Percentiles rank a stretch among this genome's conserved stretches.
These are phyloP conservation scores for Mechanitis messenoides DNA, from an alignment of 2,888 invertebrate genomes.

Conservation along the genomic window DNA sequence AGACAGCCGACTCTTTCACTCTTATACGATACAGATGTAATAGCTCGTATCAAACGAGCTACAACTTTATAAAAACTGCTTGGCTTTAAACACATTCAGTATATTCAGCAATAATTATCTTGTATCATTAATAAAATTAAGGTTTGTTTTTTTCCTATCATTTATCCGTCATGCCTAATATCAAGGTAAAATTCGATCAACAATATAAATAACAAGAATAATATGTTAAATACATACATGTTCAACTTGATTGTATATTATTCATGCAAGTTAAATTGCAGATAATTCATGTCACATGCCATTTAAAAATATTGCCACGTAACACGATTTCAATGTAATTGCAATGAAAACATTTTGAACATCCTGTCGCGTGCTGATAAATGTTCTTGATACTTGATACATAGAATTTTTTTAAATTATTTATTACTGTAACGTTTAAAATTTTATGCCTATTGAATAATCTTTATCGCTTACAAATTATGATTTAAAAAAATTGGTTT, in stretches of 20 bases:
- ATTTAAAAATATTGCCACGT: not conserved
- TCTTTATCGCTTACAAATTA: not conserved
- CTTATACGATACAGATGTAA: too few species aligned
- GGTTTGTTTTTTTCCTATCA: too few species aligned
- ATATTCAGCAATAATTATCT: too few species aligned
- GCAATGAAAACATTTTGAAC: constrained; percentile 3
- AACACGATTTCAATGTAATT: constrained; percentile 5
- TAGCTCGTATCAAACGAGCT: too few species aligned
- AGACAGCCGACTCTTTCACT: too few species aligned
- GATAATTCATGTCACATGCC: constrained; percentile 2
- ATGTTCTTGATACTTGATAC: constrained; percentile 1
- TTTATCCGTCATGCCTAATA: too few species aligned
- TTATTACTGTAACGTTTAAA: not conserved
- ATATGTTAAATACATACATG: not conserved
- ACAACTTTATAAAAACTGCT: too few species aligned
- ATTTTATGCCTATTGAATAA: not conserved
- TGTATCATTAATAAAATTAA: too few species aligned
- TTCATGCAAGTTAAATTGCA: constrained; percentile 1
- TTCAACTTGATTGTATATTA: not conserved
- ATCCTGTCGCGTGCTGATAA: constrained; percentile 4
- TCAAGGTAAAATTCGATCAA: too few species aligned
- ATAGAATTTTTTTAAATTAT: not conserved
- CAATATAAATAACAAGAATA: too few species aligned
- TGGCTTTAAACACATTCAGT: too few species aligned
- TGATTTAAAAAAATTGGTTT: too few species aligned